These are phyloP conservation scores for Globodera rostochiensis DNA, from an alignment of 1,140 invertebrate genomes.

Conservation along the genomic window DNA sequence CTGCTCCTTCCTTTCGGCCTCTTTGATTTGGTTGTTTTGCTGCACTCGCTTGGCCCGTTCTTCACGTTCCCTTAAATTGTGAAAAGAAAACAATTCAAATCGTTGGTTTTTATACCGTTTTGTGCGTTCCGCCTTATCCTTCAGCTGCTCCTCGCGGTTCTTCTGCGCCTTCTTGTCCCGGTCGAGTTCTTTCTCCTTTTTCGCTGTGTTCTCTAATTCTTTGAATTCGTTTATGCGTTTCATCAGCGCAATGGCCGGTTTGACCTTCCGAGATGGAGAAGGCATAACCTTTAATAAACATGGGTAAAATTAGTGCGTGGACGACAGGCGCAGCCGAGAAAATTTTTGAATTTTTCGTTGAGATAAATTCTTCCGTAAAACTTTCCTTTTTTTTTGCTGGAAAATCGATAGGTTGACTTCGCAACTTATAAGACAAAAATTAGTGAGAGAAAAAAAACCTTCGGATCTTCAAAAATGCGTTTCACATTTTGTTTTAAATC, in stretches of 20 bases:
- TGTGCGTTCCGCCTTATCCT: conserved; percentile 15
- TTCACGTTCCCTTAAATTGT: conserved; percentile 26
- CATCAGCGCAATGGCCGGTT: not conserved
- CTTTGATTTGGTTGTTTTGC: conserved; percentile 25
- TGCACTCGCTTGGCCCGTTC: conserved; percentile 29
- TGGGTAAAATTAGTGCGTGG: no score
- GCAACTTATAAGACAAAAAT: no score
- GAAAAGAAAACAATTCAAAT: not conserved
- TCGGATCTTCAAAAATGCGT: not conserved
- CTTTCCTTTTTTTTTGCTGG: no score
- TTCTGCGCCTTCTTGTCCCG: conserved; percentile 19
- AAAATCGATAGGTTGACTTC: no score
- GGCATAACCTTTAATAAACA: not conserved
- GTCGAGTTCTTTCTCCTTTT: not conserved
- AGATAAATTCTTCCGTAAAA: no score
- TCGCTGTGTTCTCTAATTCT: not conserved
- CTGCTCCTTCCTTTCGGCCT: conserved; percentile 21
- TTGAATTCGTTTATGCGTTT: conserved; percentile 19
- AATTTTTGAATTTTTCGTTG: no score
- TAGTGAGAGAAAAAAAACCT: not conserved
- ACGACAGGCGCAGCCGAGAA: no score
- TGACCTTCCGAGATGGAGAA: not conserved
- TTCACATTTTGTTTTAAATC: not conserved
- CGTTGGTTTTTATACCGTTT: conserved; percentile 7
- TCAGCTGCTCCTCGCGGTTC: conserved; percentile 19